These are phyloP conservation scores for Pteropus rufus DNA, from an alignment of 2,797 vertebrate species.

Conservation along the genomic window DNA sequence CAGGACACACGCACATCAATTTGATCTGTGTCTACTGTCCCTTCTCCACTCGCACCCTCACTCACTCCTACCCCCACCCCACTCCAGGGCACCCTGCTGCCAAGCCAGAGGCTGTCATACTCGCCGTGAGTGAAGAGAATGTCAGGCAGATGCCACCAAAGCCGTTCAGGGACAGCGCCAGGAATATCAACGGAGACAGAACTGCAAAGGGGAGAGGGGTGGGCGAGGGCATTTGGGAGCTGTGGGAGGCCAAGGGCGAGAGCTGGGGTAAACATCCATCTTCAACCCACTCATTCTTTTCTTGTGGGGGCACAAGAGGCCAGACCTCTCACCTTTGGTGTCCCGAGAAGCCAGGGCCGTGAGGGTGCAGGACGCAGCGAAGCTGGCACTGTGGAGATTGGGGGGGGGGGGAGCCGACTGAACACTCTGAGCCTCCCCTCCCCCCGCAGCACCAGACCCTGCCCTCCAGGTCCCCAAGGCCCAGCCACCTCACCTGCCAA, in stretches of 20 bases:
- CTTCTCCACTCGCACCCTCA: background rate
- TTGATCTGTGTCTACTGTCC: background rate
- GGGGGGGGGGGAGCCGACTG: background rate
- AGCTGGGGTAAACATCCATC: conserved; percentile 32
- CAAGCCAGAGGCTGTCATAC: conserved; percentile 58
- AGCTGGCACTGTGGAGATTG: conserved; percentile 83
- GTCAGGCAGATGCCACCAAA: conserved; percentile 95
- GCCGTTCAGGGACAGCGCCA: conserved; percentile 92
- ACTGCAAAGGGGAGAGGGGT: conserved; percentile 68
- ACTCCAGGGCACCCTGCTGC: background rate
- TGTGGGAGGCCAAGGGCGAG: conserved; percentile 46
- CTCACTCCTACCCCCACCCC: background rate
- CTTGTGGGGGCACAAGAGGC: background rate
- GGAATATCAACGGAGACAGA: conserved; percentile 88
- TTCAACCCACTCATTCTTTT: background rate
- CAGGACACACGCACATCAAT: background rate
- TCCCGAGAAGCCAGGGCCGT: conserved; percentile 87
- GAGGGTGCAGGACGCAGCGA: conserved; percentile 88
- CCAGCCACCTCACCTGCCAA: conserved; percentile 87
- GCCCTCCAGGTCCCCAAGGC: background rate
- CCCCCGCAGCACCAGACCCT: too few relatives aligned
- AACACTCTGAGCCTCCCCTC: too few relatives aligned
- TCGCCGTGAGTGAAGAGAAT: conserved; percentile 94
- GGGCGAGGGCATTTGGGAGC: conserved; percentile 1
- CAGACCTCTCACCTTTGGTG: conserved; percentile 81